Base-by-base conservation (phyloP, 1,140 invertebrate species). In the Eupeodes corollae region DNA sequence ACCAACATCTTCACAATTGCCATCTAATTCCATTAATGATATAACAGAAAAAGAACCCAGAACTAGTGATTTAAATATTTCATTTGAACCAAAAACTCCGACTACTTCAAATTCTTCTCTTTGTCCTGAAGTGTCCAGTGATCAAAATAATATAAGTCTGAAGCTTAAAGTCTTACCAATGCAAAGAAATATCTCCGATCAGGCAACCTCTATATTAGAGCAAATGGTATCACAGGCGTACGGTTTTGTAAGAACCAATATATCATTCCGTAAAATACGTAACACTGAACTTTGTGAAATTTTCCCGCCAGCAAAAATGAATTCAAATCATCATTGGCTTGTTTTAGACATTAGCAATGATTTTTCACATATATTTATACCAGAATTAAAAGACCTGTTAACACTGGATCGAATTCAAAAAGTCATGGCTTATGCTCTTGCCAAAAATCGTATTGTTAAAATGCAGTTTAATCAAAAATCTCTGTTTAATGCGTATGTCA, bases 321-420 rank as follows among this genome's bases (percentile, higher is more conserved):
- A 32, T 0, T 18, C 44, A 0, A 52, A 65, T 44, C 64, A 67
- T 47, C 56, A 57, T 37, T 67, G 65, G 65, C 43, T 67, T 14
- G 59, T 67, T 8, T 32, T 67, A 1, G 57, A 67, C 38, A 46
- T 67, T 12, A 57, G 44, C 5, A 58, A 62, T 33, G 65, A 67
- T 41, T 67, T 67, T 41, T 67, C 64, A 2, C 65, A 67, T 42
- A 67, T 67, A 26, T 65, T 59, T 21, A 58, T 67, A 14, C 64
- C 64, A 2, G 50, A 58, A 5, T 62, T 61, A 33, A 48, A 47
- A 6, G 57, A 63, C 37, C 57, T 60, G 48, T 54, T 64, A 10
- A 59, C 63, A 0, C 31, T 59, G 39, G 61, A 61, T 49, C 54
- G 63, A 3, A 67, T 66, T 26, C 51, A 66, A 43, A 57, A 54